phyloP scores from a whole-genome alignment of 2,797 vertebrate species.

The Babyrousa celebensis region DNA sequence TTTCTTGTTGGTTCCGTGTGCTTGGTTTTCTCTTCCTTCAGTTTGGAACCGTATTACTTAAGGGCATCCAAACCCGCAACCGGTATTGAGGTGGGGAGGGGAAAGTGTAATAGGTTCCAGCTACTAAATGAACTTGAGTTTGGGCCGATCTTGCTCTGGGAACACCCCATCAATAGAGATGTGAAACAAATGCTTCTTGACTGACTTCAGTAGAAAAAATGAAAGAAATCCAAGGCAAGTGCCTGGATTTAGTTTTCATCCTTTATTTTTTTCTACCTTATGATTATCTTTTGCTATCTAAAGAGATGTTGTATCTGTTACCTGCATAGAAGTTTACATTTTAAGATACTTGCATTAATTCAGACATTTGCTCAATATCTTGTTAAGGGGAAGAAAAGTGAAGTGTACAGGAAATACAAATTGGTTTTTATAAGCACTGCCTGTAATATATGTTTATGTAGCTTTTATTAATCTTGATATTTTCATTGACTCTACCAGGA shows the following conservation, averaged over 20 bases:
- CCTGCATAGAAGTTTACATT: constrained; percentile 32
- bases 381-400: not conserved
- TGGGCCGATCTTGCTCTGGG: no score
- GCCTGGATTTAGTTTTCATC: constrained; percentile 29
- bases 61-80: not conserved
- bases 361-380: not conserved
- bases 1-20: not conserved
- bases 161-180: not conserved
- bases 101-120: not conserved
- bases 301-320: not conserved
- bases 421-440: not conserved
- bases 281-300: not conserved
- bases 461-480: not conserved
- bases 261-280: not conserved
- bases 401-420: not conserved
- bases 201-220: not conserved
- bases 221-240: not conserved
- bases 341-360: constrained; percentile 13
- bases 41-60: not conserved
- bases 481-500: constrained; percentile 4
- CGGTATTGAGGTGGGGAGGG: no score
- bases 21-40: not conserved
- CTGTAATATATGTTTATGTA: not conserved
- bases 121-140: not conserved
- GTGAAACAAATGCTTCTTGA: constrained; percentile 2